These are phyloP conservation scores for Ciconia stormi DNA, from an alignment of 2,113 vertebrate species.

Conservation along the genomic window DNA sequence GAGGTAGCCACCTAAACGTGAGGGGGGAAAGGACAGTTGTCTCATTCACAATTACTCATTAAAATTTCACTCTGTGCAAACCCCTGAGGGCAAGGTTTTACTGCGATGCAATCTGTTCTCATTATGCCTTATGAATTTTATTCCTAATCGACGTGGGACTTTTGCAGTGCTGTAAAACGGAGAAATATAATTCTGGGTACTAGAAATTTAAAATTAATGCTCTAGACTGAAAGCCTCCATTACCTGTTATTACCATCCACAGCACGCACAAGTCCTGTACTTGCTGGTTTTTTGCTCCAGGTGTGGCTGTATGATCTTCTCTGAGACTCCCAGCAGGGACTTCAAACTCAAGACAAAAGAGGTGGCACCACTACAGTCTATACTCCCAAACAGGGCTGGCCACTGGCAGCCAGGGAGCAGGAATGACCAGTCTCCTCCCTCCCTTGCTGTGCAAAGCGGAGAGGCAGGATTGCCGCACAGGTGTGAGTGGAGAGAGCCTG, in stretches of 20 bases:
- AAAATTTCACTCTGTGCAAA: neutral
- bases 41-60: neutral
- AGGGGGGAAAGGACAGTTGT: neutral
- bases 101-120: neutral
- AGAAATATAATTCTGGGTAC: neutral
- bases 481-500: neutral
- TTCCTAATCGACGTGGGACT: neutral
- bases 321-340: neutral
- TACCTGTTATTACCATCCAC: neutral
- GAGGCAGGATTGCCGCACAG: neutral
- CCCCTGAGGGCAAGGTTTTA: neutral
- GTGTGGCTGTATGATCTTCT: neutral
- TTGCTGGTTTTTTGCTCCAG: neutral
- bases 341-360: neutral
- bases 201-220: neutral
- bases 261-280: neutral
- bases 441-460: neutral
- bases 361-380: neutral
- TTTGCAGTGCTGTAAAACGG: neutral
- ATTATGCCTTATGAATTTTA: neutral
- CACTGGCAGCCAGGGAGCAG: neutral
- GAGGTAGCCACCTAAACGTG: neutral
- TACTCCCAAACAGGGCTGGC: neutral
- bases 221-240: neutral
- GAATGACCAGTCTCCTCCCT: neutral